Evolutionary conservation across 1,140 invertebrate genomes (phyloP).

Genomic region (Akabosia matsudoensis): DNA sequence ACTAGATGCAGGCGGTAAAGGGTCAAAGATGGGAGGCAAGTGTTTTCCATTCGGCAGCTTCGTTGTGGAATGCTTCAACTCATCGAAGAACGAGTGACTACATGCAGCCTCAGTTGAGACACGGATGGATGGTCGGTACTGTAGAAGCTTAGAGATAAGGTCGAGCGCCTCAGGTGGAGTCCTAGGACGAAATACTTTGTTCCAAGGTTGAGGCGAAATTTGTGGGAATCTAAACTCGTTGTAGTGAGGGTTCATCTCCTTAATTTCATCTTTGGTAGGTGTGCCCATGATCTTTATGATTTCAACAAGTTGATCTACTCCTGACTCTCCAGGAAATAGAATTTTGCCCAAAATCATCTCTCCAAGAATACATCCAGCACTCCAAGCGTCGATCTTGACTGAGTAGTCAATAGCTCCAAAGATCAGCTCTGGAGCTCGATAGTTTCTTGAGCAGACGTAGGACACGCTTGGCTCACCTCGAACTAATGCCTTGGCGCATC

Average conservation of each 20-base stretch:
- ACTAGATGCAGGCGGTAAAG: neutral
- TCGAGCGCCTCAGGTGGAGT: conserved; percentile 66
- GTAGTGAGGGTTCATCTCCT: conserved; percentile 68
- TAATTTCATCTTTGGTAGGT: conserved; percentile 63
- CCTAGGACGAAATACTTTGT: conserved; percentile 55
- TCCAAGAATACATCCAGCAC: conserved; percentile 64
- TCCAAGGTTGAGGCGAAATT: conserved; percentile 59
- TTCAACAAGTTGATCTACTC: conserved; percentile 66
- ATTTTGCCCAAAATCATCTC: conserved; percentile 65
- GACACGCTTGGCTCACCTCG: conserved; percentile 65
- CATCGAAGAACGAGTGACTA: conserved; percentile 65
- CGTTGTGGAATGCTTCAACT: conserved; percentile 55
- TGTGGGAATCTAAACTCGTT: conserved; percentile 68
- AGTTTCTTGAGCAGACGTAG: conserved; percentile 68
- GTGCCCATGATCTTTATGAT: conserved; percentile 68
- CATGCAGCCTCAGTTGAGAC: conserved; percentile 62
- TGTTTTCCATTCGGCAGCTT: conserved; percentile 35
- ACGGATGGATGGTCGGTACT: conserved; percentile 62
- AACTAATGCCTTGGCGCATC: conserved; percentile 64
- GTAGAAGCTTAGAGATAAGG: conserved; percentile 60
- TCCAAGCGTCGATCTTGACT: conserved; percentile 64
- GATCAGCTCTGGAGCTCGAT: conserved; percentile 65
- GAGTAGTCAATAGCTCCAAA: conserved; percentile 68
- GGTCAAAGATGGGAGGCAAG: conserved; percentile 31
- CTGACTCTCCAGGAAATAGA: conserved; percentile 65